Base-by-base conservation (phyloP, 30 jellyfish, hydroid and myxozoan genomes). In the Pelagia noctiluca region DNA sequence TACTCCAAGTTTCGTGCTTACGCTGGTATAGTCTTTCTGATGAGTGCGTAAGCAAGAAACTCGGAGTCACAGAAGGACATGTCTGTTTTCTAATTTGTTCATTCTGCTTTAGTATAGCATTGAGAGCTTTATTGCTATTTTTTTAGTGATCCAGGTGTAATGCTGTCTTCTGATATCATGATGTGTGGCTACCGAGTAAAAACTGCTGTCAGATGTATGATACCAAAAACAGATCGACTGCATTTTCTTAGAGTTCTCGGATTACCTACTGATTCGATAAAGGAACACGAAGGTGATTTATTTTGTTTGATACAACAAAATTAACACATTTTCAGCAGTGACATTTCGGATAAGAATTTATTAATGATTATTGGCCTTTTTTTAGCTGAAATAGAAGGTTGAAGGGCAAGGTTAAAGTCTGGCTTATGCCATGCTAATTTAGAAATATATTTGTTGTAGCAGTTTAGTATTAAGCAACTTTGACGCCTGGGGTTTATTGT, bases 141-240 rank as follows among this genome's bases (percentile, higher is more conserved):
- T n/a, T n/a, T 19, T 25, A 33, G 35, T 80, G 72, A 35, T 23
- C 18, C 42, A 0, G 82, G 24, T n/a, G 25, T 22, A 1, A 50
- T 32, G 1, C 16, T 90, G 64, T 75, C 97, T 2, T 33, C 93
- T 19, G 97, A 82, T 49, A 52, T 93, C 2, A 86, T 89, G 96
- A 48, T 93, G 64, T 86, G 98, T 71, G 98, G 98, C 0, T 95
- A 93, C 79, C 63, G 86, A 46, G 98, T 95, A 16, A 85, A 79
- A 67, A 21, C 89, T 19, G 67, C 88, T 29, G 96, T 93, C 21
- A 87, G 95, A 36, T 54, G 95, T 46, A 93, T 93, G 98, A 48
- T 86, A 82, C 81, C 96, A n/a, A 93, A 93, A 69, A 84, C 90
- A 13, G 98, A 93, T 24, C 71, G 98, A 69, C 38, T 71, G 86